Conservation (phyloP, 2,113 vertebrate species). For the Aspidoscelis tigris region DNA sequence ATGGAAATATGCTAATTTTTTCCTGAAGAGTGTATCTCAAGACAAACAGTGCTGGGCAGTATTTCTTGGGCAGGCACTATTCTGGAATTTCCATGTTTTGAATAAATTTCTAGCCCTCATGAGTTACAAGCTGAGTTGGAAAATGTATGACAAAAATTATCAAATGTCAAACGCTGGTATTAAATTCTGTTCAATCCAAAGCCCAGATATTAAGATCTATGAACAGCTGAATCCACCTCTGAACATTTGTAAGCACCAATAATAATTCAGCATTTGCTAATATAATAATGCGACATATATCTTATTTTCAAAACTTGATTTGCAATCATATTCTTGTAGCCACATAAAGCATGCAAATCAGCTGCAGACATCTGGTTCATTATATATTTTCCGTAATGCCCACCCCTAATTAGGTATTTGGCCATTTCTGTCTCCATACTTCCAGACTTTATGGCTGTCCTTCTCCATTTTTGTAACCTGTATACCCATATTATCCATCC, state of each 20-base stretch:
- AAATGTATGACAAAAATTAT: neutral
- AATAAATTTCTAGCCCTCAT: slow-evolving; percentile 26
- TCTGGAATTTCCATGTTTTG: slow-evolving; percentile 6
- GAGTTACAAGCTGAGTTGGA: neutral
- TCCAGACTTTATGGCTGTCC: neutral
- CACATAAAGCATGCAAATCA: neutral
- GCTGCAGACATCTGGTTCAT: neutral
- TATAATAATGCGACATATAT: neutral
- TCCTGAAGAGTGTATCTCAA: neutral
- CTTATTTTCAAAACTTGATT: neutral
- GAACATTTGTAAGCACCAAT: slow-evolving; percentile 11
- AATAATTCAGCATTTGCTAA: neutral
- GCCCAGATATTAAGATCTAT: neutral
- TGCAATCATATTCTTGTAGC: neutral
- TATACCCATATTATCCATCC: neutral
- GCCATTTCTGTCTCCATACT: neutral
- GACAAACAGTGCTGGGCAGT: neutral
- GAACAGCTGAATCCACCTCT: neutral
- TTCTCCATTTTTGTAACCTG: neutral
- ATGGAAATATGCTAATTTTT: neutral
- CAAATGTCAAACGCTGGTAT: neutral
- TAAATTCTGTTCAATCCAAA: neutral
- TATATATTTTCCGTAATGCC: neutral
- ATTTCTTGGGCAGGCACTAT: slow-evolving; percentile 15
- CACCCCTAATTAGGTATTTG: neutral